Conservation (phyloP, 2,113 vertebrate species). For the Porphyrio hochstetteri region DNA sequence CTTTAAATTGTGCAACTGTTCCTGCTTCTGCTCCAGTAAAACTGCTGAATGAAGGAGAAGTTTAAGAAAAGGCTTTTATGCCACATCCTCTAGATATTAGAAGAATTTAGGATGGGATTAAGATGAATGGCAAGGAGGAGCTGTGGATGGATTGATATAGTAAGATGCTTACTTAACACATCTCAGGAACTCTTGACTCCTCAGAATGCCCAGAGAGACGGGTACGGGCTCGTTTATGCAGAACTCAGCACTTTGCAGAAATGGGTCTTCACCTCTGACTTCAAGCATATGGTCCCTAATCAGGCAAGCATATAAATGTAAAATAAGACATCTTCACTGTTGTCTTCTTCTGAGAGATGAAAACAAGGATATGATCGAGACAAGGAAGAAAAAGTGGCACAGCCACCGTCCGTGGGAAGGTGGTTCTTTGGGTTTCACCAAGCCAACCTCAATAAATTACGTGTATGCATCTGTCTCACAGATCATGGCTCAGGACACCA, state of each 20-base stretch:
- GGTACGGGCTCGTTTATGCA: background rate
- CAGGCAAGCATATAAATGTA: background rate
- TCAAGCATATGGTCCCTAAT: background rate
- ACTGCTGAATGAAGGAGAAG: background rate
- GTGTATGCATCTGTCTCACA: background rate
- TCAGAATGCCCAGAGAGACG: background rate
- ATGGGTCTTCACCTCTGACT: background rate
- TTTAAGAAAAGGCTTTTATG: background rate
- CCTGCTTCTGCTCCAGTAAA: background rate
- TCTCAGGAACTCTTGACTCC: background rate
- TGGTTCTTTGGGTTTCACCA: background rate
- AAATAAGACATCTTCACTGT: background rate
- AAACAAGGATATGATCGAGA: background rate
- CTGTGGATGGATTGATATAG: background rate
- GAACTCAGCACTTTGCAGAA: background rate
- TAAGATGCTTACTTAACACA: background rate
- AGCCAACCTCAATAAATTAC: background rate
- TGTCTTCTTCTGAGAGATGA: background rate
- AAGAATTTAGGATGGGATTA: background rate
- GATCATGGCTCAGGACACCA: background rate
- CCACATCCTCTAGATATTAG: background rate
- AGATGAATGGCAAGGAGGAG: background rate
- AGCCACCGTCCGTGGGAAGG: background rate
- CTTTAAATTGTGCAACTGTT: background rate
- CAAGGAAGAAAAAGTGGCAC: background rate